These are phyloP conservation scores for Acronicta aceris DNA, from an alignment of 2,888 invertebrate species.

Conservation along the genomic window DNA sequence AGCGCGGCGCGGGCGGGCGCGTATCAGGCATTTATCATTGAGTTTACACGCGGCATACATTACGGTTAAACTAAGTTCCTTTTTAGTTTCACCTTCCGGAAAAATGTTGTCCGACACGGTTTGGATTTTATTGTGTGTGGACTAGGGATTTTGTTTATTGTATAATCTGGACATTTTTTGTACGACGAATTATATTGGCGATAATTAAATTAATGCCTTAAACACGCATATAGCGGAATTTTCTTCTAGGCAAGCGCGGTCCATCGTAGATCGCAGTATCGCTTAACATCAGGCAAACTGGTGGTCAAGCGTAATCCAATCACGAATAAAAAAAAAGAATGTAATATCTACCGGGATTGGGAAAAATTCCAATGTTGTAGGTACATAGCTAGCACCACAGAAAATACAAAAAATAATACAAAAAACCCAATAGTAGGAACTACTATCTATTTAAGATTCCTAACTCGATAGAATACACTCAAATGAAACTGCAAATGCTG, in stretches of 20 bases:
- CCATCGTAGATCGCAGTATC: too few relatives aligned
- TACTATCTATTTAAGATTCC: slow-evolving; percentile 40
- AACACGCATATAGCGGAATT: too few relatives aligned
- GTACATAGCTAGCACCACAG: too few relatives aligned
- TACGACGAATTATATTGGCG: too few relatives aligned
- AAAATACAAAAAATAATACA: too few relatives aligned
- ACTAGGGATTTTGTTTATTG: background rate
- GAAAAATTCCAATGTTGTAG: too few relatives aligned
- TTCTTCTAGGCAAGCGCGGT: too few relatives aligned
- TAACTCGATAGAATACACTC: slow-evolving; percentile 44
- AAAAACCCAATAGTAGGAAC: background rate
- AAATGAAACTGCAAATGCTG: slow-evolving; percentile 56
- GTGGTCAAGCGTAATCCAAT: too few relatives aligned
- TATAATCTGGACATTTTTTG: background rate
- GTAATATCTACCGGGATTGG: too few relatives aligned
- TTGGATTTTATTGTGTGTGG: slow-evolving; percentile 30
- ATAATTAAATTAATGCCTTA: too few relatives aligned
- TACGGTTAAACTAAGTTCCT: slow-evolving; percentile 64
- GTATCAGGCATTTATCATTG: slow-evolving; percentile 72
- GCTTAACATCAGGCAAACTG: too few relatives aligned
- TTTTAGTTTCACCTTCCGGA: slow-evolving; percentile 54
- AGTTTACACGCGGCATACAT: slow-evolving; percentile 70
- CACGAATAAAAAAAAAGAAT: too few relatives aligned
- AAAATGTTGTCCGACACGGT: slow-evolving; percentile 40
- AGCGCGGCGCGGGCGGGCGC: slow-evolving; percentile 50